These are phyloP conservation scores for Stylophora pistillata DNA, from an alignment of 64 coral and sea anemone species.

Conservation along the genomic window DNA sequence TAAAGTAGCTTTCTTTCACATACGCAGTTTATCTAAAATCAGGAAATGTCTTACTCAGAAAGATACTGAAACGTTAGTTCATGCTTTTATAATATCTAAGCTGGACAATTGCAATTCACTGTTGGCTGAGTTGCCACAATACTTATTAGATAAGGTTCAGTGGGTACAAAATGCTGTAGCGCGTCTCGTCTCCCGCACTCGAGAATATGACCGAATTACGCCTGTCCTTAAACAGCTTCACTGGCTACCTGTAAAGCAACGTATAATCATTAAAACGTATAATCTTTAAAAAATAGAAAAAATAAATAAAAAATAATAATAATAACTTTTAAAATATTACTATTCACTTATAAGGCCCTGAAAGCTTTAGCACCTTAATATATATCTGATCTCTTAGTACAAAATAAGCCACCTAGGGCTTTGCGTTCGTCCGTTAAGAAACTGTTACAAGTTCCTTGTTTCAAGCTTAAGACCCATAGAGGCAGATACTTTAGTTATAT, in stretches of 20 bases:
- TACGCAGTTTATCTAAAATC: too few species aligned
- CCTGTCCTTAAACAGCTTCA: constrained; percentile 50
- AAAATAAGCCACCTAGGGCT: not conserved
- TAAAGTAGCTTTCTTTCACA: too few species aligned
- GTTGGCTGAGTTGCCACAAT: constrained; percentile 51
- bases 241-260: constrained; percentile 60
- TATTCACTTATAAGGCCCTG: constrained; percentile 29
- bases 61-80: too few species aligned
- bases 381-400: not conserved
- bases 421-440: not conserved
- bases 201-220: constrained; percentile 55
- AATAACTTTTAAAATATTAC: constrained; percentile 39
- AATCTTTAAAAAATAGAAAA: too few species aligned
- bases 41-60: too few species aligned
- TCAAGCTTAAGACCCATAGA: not conserved
- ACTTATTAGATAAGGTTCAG: constrained; percentile 39
- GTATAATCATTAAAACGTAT: too few species aligned
- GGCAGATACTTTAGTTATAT: constrained; percentile 15
- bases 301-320: too few species aligned
- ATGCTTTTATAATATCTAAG: constrained; percentile 18
- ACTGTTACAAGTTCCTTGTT: not conserved
- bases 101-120: constrained; percentile 66
- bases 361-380: constrained; percentile 29
- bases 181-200: constrained; percentile 15
- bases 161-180: constrained; percentile 17